Percentiles rank a stretch among this genome's conserved stretches.
phyloP scores from a whole-genome alignment of 35 echinoderm and acorn worm species.

The Lytechinus variegatus region DNA sequence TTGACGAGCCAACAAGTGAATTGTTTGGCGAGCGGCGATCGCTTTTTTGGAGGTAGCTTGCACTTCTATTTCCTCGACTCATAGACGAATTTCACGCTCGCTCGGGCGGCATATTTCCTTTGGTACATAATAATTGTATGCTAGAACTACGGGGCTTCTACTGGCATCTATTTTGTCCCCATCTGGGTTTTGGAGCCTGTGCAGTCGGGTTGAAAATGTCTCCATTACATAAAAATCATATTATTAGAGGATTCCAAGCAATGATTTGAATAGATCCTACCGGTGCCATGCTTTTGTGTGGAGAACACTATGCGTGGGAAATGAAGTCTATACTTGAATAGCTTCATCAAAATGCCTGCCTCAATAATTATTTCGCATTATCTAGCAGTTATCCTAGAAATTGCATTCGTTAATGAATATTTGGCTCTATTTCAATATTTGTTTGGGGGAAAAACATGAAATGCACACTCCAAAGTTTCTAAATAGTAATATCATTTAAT shows the following conservation, averaged over 20 bases:
- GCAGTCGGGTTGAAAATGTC: not conserved
- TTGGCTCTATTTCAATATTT: not conserved
- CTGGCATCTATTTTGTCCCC: not conserved
- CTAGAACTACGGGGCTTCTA: not conserved
- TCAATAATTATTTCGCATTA: not conserved
- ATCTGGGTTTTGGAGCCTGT: not conserved
- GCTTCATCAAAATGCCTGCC: not conserved
- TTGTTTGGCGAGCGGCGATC: not conserved
- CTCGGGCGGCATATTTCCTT: not conserved
- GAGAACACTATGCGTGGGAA: not conserved
- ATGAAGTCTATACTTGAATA: not conserved
- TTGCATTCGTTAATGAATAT: not conserved
- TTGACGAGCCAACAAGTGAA: conserved; percentile 10
- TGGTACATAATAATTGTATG: not conserved
- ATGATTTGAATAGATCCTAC: not conserved
- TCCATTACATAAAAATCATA: not conserved
- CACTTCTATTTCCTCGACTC: not conserved
- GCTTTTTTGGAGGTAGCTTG: conserved; percentile 15
- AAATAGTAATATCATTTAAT: not conserved
- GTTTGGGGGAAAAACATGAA: no score
- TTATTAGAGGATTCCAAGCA: not conserved
- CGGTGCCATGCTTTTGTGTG: not conserved
- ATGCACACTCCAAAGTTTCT: no score
- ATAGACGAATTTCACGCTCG: conserved; percentile 10
- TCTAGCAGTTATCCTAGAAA: not conserved